Evolutionary conservation across 2,888 invertebrate genomes (phyloP).

Genomic region (Hyposoter dolosus): DNA sequence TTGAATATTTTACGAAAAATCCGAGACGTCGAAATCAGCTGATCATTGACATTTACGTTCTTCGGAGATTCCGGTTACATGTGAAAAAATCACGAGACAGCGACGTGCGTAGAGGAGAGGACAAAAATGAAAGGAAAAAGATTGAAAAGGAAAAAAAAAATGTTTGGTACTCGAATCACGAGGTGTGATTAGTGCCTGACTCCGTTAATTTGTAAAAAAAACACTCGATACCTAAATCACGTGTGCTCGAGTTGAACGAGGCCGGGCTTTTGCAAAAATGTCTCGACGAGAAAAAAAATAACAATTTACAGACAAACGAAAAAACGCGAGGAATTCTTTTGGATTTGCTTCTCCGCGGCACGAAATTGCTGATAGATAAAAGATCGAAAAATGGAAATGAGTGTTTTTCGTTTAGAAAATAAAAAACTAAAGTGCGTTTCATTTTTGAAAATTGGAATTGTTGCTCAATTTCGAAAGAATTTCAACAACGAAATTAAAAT

Average conservation of each 20-base stretch:
- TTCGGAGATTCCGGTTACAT: slow-evolving; percentile 38
- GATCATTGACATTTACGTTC: slow-evolving; percentile 54
- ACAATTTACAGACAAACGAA: background rate
- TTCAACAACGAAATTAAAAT: background rate
- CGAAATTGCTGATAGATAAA: background rate
- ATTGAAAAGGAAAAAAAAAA: slow-evolving; percentile 13
- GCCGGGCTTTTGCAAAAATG: background rate
- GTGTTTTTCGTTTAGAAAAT: background rate
- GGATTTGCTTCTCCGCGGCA: background rate
- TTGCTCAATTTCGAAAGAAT: background rate
- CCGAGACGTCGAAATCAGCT: slow-evolving; percentile 46
- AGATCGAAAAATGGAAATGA: background rate
- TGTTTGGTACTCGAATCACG: slow-evolving; percentile 39
- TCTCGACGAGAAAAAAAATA: background rate
- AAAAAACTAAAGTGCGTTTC: background rate
- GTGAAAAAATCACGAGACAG: slow-evolving; percentile 51
- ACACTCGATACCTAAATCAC: slow-evolving; percentile 50
- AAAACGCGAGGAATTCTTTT: background rate
- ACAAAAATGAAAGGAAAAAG: slow-evolving; percentile 25
- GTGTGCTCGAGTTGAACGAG: slow-evolving; percentile 23
- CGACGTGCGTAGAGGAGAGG: background rate
- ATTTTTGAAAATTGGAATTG: background rate
- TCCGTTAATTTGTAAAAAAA: slow-evolving; percentile 23
- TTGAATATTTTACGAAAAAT: background rate
- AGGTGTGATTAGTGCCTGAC: slow-evolving; percentile 59